A percentile compares a stretch with the other conserved stretches of the same genome.
Evolutionary conservation across 2,113 vertebrate species (phyloP).

Genomic region (Neotragus pygmaeus): DNA sequence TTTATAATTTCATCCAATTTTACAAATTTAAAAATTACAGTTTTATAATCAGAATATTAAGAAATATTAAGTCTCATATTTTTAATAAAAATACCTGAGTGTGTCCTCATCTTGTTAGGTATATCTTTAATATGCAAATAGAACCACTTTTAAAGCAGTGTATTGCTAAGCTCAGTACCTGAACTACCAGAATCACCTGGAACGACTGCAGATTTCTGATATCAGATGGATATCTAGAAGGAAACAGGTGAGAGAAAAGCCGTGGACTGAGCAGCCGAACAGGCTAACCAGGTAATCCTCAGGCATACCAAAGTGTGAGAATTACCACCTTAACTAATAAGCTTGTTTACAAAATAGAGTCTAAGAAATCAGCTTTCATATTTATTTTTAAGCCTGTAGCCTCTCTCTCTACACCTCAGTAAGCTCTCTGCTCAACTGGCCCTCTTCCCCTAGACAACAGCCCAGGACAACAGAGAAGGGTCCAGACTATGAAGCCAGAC

Average conservation of each 20-base stretch:
- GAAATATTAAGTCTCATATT: background rate
- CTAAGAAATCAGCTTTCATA: background rate
- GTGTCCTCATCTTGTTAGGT: background rate
- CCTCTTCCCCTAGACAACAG: background rate
- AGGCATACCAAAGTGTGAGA: background rate
- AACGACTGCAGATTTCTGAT: background rate
- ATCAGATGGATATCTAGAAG: background rate
- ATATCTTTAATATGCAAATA: background rate
- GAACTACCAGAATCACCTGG: background rate
- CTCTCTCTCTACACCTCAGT: background rate
- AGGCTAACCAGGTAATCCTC: background rate
- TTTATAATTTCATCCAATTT: slow-evolving; percentile 16
- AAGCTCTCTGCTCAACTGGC: background rate
- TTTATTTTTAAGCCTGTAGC: background rate
- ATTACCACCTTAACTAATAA: background rate
- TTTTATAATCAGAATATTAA: slow-evolving; percentile 18
- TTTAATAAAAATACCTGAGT: slow-evolving; percentile 27
- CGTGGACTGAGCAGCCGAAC: background rate
- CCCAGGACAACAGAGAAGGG: background rate
- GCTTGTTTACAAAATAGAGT: background rate
- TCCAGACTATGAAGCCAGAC: background rate
- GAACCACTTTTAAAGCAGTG: background rate
- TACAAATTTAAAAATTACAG: background rate
- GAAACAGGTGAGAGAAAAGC: background rate
- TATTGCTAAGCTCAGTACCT: background rate